Conservation (phyloP, 2,113 vertebrate genomes). For the Notarius lentiginosus region DNA sequence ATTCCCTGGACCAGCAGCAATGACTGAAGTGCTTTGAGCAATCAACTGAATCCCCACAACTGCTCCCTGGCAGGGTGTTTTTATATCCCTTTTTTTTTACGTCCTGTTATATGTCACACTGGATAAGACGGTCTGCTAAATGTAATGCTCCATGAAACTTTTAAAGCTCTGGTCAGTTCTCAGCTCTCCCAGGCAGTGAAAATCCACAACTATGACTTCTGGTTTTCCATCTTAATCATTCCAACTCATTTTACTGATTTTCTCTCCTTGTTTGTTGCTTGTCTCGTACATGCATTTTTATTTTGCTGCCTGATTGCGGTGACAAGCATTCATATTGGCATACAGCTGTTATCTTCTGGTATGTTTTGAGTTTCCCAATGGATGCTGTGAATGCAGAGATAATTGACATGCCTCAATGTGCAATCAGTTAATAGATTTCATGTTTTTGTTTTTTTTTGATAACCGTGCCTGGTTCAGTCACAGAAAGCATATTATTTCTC, state of each 20-base stretch:
- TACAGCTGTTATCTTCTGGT: neutral
- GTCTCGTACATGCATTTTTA: neutral
- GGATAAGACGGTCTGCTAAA: too few species aligned
- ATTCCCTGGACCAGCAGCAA: too few species aligned
- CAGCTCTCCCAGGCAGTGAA: too few species aligned
- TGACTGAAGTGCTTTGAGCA: too few species aligned
- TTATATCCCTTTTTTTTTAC: too few species aligned
- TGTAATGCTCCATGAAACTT: too few species aligned
- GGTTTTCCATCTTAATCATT: neutral
- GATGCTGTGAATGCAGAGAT: neutral
- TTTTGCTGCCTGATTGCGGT: neutral
- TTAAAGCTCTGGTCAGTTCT: too few species aligned
- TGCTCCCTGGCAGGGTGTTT: too few species aligned
- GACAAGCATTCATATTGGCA: neutral
- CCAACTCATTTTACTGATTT: neutral
- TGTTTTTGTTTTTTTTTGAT: neutral
- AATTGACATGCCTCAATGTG: neutral
- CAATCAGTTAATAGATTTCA: neutral
- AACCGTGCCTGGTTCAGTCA: neutral
- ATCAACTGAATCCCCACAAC: too few species aligned
- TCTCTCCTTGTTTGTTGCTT: neutral
- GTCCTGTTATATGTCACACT: too few species aligned
- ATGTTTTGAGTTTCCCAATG: neutral
- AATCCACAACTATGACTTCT: neutral
- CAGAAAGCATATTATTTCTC: neutral